Conservation (phyloP, 1,140 invertebrate genomes). For the Atopsyche davidsoni region DNA sequence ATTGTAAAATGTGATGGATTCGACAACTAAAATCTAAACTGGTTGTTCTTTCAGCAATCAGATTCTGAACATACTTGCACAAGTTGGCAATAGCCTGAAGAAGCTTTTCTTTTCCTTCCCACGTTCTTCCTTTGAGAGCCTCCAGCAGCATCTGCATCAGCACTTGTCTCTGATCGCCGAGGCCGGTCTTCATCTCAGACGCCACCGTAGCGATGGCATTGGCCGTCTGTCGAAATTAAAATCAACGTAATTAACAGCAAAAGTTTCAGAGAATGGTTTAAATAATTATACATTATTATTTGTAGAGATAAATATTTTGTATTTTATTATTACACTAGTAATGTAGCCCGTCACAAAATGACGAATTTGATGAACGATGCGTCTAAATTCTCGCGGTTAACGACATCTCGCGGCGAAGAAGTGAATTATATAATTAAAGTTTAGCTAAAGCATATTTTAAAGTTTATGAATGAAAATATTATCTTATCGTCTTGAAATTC, state of each 20-base stretch:
- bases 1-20: too few relatives aligned
- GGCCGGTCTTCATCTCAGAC: conserved; percentile 59
- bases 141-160: conserved; percentile 64
- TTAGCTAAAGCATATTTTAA: too few relatives aligned
- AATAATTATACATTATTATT: conserved; percentile 4
- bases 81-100: conserved; percentile 70
- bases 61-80: conserved; percentile 56
- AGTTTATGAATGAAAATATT: too few relatives aligned
- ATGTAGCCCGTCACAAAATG: too few relatives aligned
- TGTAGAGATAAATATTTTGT: neutral
- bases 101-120: conserved; percentile 79
- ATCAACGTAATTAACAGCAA: neutral
- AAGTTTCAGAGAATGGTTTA: conserved; percentile 2
- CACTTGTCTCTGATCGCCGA: conserved; percentile 58
- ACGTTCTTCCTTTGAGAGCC: conserved; percentile 77
- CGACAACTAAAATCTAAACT: too few relatives aligned
- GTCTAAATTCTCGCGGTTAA: too few relatives aligned
- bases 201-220: conserved; percentile 75
- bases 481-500: too few relatives aligned
- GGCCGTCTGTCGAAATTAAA: conserved; percentile 54
- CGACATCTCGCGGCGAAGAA: too few relatives aligned
- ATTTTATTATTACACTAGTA: neutral
- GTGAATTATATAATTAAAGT: too few relatives aligned
- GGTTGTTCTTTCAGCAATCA: conserved; percentile 1
- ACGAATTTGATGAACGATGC: too few relatives aligned